Evolutionary conservation across 2,113 vertebrate species (phyloP).

Genomic region (Anthoscopus minutus): DNA sequence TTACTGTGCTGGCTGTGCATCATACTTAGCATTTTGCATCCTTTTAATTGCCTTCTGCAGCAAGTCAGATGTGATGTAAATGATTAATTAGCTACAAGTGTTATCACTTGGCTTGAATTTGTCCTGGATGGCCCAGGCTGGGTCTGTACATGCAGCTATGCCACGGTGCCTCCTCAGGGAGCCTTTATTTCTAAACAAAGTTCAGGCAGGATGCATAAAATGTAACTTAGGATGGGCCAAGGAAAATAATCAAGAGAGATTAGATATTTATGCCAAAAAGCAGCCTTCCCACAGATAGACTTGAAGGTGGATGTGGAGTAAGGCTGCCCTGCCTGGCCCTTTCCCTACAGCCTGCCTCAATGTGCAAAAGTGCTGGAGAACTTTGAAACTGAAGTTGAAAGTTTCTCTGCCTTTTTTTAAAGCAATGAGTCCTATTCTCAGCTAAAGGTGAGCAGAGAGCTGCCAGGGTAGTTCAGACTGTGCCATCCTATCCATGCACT

Average conservation of each 20-base stretch:
- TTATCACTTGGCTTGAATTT: background rate
- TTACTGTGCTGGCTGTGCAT: background rate
- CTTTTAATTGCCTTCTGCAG: background rate
- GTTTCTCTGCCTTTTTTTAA: fast-evolving
- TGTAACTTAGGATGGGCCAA: background rate
- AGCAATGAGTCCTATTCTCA: background rate
- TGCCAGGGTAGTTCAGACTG: background rate
- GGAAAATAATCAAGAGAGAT: background rate
- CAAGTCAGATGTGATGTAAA: background rate
- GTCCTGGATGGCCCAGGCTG: background rate
- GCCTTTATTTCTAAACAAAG: background rate
- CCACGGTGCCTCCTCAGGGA: background rate
- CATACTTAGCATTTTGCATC: background rate
- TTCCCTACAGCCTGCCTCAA: background rate
- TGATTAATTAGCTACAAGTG: background rate
- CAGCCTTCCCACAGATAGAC: background rate
- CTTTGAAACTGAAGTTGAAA: background rate
- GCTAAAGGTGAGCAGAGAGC: background rate
- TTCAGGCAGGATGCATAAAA: background rate
- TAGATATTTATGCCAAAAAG: background rate
- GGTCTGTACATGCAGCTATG: background rate
- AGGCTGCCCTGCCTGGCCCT: background rate
- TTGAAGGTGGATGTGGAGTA: background rate
- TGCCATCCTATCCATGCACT: background rate
- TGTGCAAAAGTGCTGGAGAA: background rate